Evolutionary conservation across 2,797 vertebrate species (phyloP).

Genomic region (Paguma larvata): DNA sequence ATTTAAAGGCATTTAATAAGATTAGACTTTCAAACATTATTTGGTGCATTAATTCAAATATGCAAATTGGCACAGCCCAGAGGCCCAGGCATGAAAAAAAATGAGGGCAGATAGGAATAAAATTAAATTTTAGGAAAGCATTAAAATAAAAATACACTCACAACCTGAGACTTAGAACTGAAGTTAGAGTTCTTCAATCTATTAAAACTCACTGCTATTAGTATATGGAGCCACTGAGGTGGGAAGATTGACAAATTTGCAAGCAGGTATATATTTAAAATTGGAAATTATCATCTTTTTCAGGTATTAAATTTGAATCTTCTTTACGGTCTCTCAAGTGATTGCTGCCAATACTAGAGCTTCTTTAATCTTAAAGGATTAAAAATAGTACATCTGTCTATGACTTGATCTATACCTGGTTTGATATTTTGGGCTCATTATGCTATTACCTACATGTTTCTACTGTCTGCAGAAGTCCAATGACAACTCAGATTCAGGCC

Average conservation of each 20-base stretch:
- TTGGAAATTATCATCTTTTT: constrained; percentile 41
- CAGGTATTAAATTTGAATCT: constrained; percentile 51
- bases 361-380: constrained; percentile 62
- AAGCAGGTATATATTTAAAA: constrained; percentile 37
- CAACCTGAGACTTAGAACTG: constrained; percentile 38
- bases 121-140: constrained; percentile 71
- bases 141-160: constrained; percentile 70
- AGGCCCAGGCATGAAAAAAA: constrained; percentile 6
- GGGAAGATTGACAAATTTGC: background rate
- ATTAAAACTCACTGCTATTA: constrained; percentile 12
- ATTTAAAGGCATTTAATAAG: constrained; percentile 75
- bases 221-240: background rate
- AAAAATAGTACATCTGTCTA: constrained; percentile 22
- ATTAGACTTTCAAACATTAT: constrained; percentile 79
- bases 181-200: constrained; percentile 52
- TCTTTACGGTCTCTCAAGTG: background rate
- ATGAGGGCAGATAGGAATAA: constrained; percentile 56
- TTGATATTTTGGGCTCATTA: constrained; percentile 15
- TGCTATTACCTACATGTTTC: background rate
- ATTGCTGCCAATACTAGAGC: constrained; percentile 3
- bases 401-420: constrained; percentile 2
- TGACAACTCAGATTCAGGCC: constrained; percentile 39
- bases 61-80: constrained; percentile 70
- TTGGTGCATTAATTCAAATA: constrained; percentile 79
- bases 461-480: background rate